A percentile compares a stretch with the other conserved stretches of the same genome.
These are phyloP conservation scores for Papilio xuthus DNA, from an alignment of 1,140 invertebrate genomes.

Conservation along the genomic window DNA sequence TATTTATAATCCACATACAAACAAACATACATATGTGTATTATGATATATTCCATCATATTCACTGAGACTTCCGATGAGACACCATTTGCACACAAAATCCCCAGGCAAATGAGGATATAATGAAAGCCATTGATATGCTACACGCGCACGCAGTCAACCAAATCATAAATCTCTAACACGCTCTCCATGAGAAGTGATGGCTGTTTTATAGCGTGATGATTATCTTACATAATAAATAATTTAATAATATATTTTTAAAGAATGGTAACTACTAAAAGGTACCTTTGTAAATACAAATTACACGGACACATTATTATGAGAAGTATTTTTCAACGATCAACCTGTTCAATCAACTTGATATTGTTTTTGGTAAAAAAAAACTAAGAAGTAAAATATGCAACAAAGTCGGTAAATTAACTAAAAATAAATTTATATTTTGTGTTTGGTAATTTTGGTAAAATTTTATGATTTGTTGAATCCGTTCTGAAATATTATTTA, in stretches of 20 bases:
- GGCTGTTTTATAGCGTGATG: conserved; percentile 25
- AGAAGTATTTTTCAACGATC: too few relatives aligned
- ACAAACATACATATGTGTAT: background rate
- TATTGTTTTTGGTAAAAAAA: too few relatives aligned
- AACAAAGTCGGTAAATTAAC: too few relatives aligned
- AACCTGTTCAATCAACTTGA: too few relatives aligned
- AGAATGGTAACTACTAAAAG: too few relatives aligned
- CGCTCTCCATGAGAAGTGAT: conserved; percentile 19
- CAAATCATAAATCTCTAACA: conserved; percentile 46
- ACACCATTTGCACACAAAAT: conserved; percentile 37
- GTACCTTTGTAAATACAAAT: too few relatives aligned
- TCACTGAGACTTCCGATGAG: conserved; percentile 34
- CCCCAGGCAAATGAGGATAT: conserved; percentile 47
- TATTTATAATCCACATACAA: background rate
- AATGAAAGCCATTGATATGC: conserved; percentile 50
- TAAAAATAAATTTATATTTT: too few relatives aligned
- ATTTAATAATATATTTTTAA: background rate
- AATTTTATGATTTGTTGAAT: too few relatives aligned
- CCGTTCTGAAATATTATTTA: background rate
- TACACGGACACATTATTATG: too few relatives aligned
- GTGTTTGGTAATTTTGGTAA: too few relatives aligned
- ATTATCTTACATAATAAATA: background rate
- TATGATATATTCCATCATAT: conserved; percentile 7
- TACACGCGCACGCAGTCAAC: conserved; percentile 36
- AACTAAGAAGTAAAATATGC: too few relatives aligned